Evolutionary conservation across 2,888 invertebrate species (phyloP), one percentile per base, ranked within the genome.

Genomic region (Suillia variegata): DNA sequence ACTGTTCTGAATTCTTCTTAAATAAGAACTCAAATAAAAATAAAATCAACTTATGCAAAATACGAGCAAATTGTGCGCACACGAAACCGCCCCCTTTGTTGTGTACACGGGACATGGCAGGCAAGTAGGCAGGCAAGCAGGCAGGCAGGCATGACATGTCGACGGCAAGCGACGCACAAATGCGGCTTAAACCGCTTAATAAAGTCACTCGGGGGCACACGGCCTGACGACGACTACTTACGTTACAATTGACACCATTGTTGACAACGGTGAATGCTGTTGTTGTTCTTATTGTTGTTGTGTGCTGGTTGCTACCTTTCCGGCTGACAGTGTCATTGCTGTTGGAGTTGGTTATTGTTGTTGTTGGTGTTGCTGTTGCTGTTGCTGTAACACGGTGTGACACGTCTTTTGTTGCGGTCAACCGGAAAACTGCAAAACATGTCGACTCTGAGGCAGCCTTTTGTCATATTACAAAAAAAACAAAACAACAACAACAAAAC

Each of bases 361-460:
- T 52, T n/a, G 17, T 34, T 13, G n/a, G 56, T 58, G 65, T 31
- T 26, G 51, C 17, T 18, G 10, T 17, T 33, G 15, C 33, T 51
- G 31, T 18, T 15, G 24, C 60, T 68, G 69, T 67, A 67, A 70
- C 73, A 69, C 72, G 69, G 70, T 71, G 74, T 78, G 76, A 76
- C 77, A 75, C 76, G 77, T 76, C 77, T 78, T 78, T 78, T 78
- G 78, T 77, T 78, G 78, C 77, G 77, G 77, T 78, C 78, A 78
- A 76, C 76, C 76, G 75, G 76, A 75, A 75, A 75, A 75, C 75
- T 73, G 76, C 71, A 71, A 75, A 75, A 76, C 75, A 76, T 74
- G 75, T 76, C 75, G 71, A 69, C 71, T 59, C n/a, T n/a, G 59
- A 59, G 67, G 48, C 10, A 42, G 18, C n/a, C 47, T 21, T 54